phyloP scores from a whole-genome alignment of 2,888 invertebrate species.

The Aleiodes testaceus region DNA sequence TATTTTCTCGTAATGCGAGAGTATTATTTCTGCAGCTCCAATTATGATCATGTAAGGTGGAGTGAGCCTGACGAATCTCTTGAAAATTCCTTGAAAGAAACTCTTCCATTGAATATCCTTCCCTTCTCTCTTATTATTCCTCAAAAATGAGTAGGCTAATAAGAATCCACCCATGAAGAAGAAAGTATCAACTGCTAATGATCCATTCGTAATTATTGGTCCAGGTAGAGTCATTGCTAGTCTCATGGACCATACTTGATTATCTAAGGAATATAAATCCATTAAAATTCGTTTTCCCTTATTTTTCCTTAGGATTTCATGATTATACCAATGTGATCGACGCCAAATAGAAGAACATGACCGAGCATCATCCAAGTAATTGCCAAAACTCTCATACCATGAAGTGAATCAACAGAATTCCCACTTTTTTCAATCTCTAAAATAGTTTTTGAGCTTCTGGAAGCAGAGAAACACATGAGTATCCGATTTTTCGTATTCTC shows the following conservation, averaged over 20 bases:
- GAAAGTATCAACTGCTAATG: constrained; percentile 74
- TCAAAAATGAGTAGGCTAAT: constrained; percentile 59
- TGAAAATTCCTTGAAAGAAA: constrained; percentile 59
- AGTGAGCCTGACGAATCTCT: constrained; percentile 73
- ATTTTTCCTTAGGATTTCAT: neutral
- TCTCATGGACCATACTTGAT: constrained; percentile 67
- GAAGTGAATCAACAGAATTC: constrained; percentile 71
- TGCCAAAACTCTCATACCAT: constrained; percentile 75
- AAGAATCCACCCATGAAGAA: constrained; percentile 72
- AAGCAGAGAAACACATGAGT: constrained; percentile 74
- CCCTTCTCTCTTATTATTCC: constrained; percentile 44
- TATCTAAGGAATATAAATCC: constrained; percentile 52
- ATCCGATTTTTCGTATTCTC: constrained; percentile 51
- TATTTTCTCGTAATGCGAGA: constrained; percentile 67
- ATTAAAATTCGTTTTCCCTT: neutral
- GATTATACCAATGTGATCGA: constrained; percentile 64
- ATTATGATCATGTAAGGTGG: constrained; percentile 73
- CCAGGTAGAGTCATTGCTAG: constrained; percentile 66
- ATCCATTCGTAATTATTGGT: constrained; percentile 73
- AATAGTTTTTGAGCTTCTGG: constrained; percentile 72
- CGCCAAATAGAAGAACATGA: constrained; percentile 73
- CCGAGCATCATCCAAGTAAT: constrained; percentile 77
- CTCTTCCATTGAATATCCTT: constrained; percentile 45
- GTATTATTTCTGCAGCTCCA: constrained; percentile 69
- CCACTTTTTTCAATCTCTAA: constrained; percentile 68